Evolutionary conservation across 2,888 invertebrate genomes (phyloP).

Genomic region (Tuta absoluta): DNA sequence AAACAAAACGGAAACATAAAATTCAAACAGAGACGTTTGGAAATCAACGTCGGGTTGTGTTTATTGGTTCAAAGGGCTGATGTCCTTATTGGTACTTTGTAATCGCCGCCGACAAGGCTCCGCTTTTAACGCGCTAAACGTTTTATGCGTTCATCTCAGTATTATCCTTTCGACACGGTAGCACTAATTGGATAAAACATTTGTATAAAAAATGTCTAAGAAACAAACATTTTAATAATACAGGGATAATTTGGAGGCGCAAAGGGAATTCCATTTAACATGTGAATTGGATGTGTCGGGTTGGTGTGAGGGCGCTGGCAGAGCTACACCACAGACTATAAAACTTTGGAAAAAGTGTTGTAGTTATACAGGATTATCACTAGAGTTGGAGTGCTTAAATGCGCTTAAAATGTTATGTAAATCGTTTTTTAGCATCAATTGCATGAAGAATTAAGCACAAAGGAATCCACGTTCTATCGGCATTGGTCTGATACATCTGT

Average conservation of each 20-base stretch:
- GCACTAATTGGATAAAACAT: conserved; percentile 79
- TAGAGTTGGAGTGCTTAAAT: no score
- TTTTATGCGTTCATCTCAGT: conserved; percentile 71
- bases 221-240: conserved; percentile 79
- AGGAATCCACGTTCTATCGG: no score
- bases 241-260: conserved; percentile 72
- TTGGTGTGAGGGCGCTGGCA: conserved; percentile 50
- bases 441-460: no score
- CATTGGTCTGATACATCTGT: no score
- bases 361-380: no score
- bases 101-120: conserved; percentile 60
- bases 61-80: conserved; percentile 24
- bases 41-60: conserved; percentile 16
- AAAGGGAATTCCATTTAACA: conserved; percentile 79
- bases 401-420: no score
- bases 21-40: conserved; percentile 11
- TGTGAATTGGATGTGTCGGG: conserved; percentile 78
- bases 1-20: conserved; percentile 1
- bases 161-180: conserved; percentile 82
- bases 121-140: conserved; percentile 74
- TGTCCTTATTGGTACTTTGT: conserved; percentile 44
- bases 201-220: conserved; percentile 72
- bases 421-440: no score
- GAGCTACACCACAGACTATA: background rate
- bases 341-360: background rate